Evolutionary conservation across 2,797 vertebrate genomes (phyloP), one percentile per base, ranked within the genome.

Genomic region (Sebastes hubbsi): DNA sequence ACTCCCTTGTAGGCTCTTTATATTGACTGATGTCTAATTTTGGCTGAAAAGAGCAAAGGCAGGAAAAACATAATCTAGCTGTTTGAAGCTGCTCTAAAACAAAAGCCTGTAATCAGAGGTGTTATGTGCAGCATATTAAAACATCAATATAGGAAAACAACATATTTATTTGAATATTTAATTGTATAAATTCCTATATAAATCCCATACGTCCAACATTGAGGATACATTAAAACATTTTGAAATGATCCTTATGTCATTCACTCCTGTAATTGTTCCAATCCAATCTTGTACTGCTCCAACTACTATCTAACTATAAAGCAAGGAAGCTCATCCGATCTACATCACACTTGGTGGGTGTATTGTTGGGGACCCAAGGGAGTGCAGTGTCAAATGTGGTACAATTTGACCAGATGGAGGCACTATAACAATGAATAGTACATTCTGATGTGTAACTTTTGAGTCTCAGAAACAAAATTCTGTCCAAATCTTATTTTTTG

Each of bases 1-100:
- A 80, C 77, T 87, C 80, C 72, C 67, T 81, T 80, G 75, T 77
- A 66, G 80, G 66, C 83, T 88, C 60, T 86, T 87, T 80, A 71
- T 69, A 69, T 83, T 89, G 86, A 90, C 80, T 83, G 75, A 87
- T 91, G 83, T 81, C 72, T 86, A 81, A 86, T 88, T 88, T 88
- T 70, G 52, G 16, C 76, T 81, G 62, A 75, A 84, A 86, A 77
- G 52, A 80, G 61, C 77, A 75, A 83, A 83, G 72, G 61, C 55
- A 76, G 63, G 80, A 81, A 84, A 67, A 42, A 32, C 66, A 74
- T 32, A 24, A 49, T 64, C 29, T 14, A 54, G 58, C n/a, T 11
- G 69, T 77, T 71, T 65, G 49, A 83, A 78, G 64, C 22, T 36
- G 52, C 67, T 79, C 36, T 27, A 18, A 61, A 68, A 85, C 69